Evolutionary conservation across 2,797 vertebrate species (phyloP), one percentile per base, ranked within the genome.

Genomic region (Ibycter americanus): DNA sequence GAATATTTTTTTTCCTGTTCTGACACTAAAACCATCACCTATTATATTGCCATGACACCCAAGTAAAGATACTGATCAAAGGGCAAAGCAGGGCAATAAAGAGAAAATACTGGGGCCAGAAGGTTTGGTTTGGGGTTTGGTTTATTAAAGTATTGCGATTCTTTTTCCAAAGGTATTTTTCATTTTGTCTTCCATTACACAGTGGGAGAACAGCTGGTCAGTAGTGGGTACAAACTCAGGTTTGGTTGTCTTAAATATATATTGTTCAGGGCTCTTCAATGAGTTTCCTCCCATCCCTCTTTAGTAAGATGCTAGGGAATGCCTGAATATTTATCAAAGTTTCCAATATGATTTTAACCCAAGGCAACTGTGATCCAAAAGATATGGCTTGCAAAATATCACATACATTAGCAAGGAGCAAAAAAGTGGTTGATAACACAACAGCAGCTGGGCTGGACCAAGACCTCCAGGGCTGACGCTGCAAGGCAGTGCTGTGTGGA

Each of bases 41-140:
- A 95, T 93, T 96, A 95, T 93, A 96, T 86, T 95, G 91, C 90
- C 88, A 89, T 72, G 89, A 96, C 86, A 93, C 85, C 90, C 88
- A 82, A 96, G 92, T 42, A 90, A 97, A 95, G 95, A 97, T 82
- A 87, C 38, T 32, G 91, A 97, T 97, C 92, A 97, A 96, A 97
- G 89, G 91, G 84, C 90, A 95, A 89, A 90, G 91, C 21, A 79
- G 86, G 55, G 91, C 83, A 96, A 96, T 97, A 97, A 97, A 96
- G 62, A 17, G 23, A 55, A 83, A 83, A 89, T 79, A 46, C 3
- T 52, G 49, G 49, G 73, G 34, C 81, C 90, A 96, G 89, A 65
- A 92, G 91, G 81, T 85, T 96, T 96, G 51, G 44, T 26, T 81
- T 95, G 58, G 58, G 51, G 70, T 55, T 38, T 90, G 71, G 70